Conservation (phyloP, 1,140 invertebrate species). For the Diachasmimorpha longicaudata region DNA sequence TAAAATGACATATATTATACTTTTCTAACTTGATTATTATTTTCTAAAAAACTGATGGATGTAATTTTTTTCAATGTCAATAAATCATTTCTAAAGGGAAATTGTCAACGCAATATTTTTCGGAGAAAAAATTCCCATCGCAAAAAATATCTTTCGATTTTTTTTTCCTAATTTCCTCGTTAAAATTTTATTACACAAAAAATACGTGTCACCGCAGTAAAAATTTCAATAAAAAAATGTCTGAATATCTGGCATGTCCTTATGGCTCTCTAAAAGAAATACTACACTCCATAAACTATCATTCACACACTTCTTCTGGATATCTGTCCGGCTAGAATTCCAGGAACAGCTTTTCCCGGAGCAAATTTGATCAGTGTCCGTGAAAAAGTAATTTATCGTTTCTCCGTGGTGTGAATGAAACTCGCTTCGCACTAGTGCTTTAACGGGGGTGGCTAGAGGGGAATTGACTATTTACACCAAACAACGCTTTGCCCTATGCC, state of each 20-base stretch:
- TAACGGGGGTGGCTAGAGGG: neutral
- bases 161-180: no score
- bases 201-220: no score
- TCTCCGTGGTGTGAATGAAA: slow-evolving; percentile 22
- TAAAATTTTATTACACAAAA: no score
- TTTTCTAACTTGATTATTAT: no score
- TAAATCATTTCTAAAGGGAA: no score
- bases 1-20: no score
- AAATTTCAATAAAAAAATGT: no score
- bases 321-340: slow-evolving; percentile 23
- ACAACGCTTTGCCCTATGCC: neutral
- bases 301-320: neutral
- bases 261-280: slow-evolving; percentile 40
- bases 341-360: slow-evolving; percentile 2
- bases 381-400: slow-evolving; percentile 35
- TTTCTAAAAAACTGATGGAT: no score
- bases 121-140: no score
- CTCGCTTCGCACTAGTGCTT: slow-evolving; percentile 3
- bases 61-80: no score
- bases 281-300: neutral
- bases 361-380: slow-evolving; percentile 26
- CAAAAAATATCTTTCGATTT: no score
- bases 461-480: neutral
- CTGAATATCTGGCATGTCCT: neutral
- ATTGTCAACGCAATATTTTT: no score